Conservation (phyloP, 2,113 vertebrate species). For the Suncus etruscus region DNA sequence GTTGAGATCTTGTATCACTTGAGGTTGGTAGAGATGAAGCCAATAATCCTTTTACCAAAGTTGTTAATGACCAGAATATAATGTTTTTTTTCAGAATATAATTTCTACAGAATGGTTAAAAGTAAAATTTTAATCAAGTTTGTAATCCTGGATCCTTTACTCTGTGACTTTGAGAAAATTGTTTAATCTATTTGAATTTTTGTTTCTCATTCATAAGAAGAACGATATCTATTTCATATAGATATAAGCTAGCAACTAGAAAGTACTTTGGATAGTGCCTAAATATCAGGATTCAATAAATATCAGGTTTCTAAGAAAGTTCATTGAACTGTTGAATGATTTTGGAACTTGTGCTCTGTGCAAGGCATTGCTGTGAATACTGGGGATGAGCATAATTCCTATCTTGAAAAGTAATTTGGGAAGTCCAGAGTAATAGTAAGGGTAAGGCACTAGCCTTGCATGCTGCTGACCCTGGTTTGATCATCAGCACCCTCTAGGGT, state of each 20-base stretch:
- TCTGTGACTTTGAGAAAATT: neutral
- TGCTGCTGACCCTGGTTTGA: too few relatives aligned
- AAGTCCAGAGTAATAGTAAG: too few relatives aligned
- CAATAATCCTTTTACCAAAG: neutral
- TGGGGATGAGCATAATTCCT: neutral
- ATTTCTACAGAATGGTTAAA: constrained; percentile 15
- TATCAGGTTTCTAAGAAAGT: too few relatives aligned
- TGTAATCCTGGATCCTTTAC: constrained; percentile 19
- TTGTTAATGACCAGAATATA: constrained; percentile 1
- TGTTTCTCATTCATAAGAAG: neutral
- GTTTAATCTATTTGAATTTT: constrained; percentile 6
- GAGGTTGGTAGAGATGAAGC: constrained; percentile 4
- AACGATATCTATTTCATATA: neutral
- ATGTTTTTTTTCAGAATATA: constrained; percentile 18
- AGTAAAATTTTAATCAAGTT: constrained; percentile 1
- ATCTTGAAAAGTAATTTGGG: neutral
- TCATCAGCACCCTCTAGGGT: too few relatives aligned
- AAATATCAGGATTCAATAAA: neutral
- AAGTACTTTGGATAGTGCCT: constrained; percentile 8
- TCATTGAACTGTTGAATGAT: neutral
- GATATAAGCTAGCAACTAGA: neutral
- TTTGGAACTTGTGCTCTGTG: neutral
- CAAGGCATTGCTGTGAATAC: neutral
- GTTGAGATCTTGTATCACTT: neutral
- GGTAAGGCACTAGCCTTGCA: too few relatives aligned